Evolutionary conservation across 2,797 vertebrate genomes (phyloP), one percentile per base, ranked within the genome.

Genomic region (Loriculus beryllinus): DNA sequence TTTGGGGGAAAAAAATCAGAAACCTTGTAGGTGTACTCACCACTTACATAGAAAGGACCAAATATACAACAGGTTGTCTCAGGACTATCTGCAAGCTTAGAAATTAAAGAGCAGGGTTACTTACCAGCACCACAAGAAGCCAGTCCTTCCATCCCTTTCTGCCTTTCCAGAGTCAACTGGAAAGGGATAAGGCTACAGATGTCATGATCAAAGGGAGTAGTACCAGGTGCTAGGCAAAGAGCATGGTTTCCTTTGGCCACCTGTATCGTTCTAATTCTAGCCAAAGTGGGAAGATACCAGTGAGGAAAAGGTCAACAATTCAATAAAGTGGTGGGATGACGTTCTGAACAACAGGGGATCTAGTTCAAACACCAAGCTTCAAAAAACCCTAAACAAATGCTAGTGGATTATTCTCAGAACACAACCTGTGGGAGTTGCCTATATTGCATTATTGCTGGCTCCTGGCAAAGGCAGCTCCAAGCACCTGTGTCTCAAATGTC

Each of bases 401-500:
- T 67, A 79, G 31, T 8, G 78, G 78, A 71, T 93, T 92, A 77
- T 82, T 95, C 40, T 51, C 2, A 0, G 56, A 90, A 40, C 37
- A 45, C 22, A 84, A 37, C 16, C 57, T 84, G 54, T 64, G 59
- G 56, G 92, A 77, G 51, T n/a, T 82, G 62, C 37, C 48, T 67
- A 10, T 57, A 23, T 56, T 74, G 23, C 23, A 35, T 93, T 92
- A 45, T 82, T 72, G 15, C 31, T 12, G 40, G n/a, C 49, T 67
- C 52, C 4, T 3, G 87, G 47, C 60, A 68, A 52, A 85, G 45
- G 79, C 49, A 71, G 79, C 35, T 69, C 77, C 37, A 28, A 59
- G 40, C 88, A 94, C 94, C 92, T 92, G 92, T 10, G 48, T 51
- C 83, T 95, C 88, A 68, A 49, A 71, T 90, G 22, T 45, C 94